Base-by-base conservation (phyloP, 2,797 vertebrate genomes). In the Scomberomorus guttatus region DNA sequence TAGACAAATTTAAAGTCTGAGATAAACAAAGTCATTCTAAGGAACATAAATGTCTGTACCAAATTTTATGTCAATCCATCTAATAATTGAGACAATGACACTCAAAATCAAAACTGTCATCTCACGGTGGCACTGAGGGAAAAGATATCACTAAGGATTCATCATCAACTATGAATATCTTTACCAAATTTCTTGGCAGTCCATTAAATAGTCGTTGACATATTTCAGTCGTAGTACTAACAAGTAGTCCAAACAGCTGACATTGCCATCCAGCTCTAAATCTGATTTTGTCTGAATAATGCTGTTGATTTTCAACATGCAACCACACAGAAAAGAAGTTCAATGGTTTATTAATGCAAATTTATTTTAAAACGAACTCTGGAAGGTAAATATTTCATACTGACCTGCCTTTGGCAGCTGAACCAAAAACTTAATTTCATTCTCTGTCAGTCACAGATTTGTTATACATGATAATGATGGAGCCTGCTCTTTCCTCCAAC, bases 341-440 rank as follows among this genome's bases (percentile, higher is more conserved):
- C 34, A 58, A 14, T 61, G 51, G 20, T 81, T 77, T 58, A 66
- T 55, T 52, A 50, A 75, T 73, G 82, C 70, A 52, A 79, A 81
- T 85, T 17, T 72, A 75, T 84, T 81, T 63, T 18, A 32, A 55
- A 50, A 42, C 24, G 64, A 72, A 72, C 2, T 52, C 37, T 59
- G 18, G 7, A 29, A 70, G 12, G 44, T 82, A 81, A 82, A 88
- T 80, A 79, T 87, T 87, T 82, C 17, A 84, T 58, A 44, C 18
- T 68, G 7, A 70, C 59, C 58, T 64, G 60, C 73, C 17, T 77
- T 29, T 63, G 60, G 39, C 54, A 71, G 69, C 78, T 61, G 59
- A 86, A 81, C 54, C 46, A 59, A 77, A 87, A 81, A 67, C 37
- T 18, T 74, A 39, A 79, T 86, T 84, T 79, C 60, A 82, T 60